Percentiles rank a stretch among this genome's conserved stretches.
These are phyloP conservation scores for Gymnocephalus cernua DNA, from an alignment of 2,113 vertebrate species.

Conservation along the genomic window DNA sequence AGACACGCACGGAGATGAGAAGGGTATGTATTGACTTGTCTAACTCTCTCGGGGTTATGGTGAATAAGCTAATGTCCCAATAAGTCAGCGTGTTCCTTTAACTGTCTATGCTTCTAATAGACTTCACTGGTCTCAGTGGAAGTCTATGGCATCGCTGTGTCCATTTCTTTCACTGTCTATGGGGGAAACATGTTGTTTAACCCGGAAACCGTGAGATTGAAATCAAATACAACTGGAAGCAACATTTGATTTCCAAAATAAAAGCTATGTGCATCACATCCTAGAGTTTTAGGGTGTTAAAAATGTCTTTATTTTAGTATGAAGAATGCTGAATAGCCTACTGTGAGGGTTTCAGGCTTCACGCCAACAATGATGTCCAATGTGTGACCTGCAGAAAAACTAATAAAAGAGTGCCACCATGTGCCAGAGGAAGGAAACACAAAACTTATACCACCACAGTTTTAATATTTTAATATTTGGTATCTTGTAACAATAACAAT, in stretches of 20 bases:
- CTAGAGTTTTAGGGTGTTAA: neutral
- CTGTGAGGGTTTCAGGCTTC: neutral
- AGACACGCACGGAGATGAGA: no score
- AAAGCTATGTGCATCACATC: neutral
- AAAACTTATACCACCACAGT: neutral
- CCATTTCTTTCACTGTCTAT: no score
- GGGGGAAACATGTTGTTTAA: no score
- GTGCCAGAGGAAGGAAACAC: constrained; percentile 37
- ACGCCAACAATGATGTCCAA: neutral
- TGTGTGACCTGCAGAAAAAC: neutral
- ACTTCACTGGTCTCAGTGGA: no score
- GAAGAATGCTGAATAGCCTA: no score
- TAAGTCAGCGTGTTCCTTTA: no score
- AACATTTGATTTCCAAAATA: constrained; percentile 4
- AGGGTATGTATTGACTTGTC: no score
- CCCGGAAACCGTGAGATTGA: no score
- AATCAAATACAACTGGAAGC: neutral
- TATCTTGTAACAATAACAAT: neutral
- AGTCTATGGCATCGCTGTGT: no score
- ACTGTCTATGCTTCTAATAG: no score
- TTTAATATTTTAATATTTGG: neutral
- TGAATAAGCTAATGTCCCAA: no score
- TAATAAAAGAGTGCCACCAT: constrained; percentile 50
- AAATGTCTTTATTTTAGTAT: neutral
- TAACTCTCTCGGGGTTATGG: no score